phyloP scores from a whole-genome alignment of 1,140 invertebrate species.

The Leptonema lineaticorne region DNA sequence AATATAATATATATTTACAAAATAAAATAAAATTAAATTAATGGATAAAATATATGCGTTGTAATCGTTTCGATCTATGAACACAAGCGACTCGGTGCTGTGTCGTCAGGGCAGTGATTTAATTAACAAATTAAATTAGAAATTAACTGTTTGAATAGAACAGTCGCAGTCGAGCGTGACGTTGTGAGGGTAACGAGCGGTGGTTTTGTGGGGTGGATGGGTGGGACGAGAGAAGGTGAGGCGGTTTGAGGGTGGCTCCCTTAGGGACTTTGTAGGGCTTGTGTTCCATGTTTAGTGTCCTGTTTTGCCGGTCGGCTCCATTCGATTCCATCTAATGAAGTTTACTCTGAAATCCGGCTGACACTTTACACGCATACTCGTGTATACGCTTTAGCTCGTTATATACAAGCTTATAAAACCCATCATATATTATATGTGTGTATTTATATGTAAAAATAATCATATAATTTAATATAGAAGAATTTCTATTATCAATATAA shows the following conservation, averaged over 20 bases:
- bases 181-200: too few relatives aligned
- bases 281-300: constrained; percentile 24
- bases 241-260: background rate
- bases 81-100: background rate
- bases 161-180: constrained; percentile 11
- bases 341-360: constrained; percentile 25
- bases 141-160: constrained; percentile 43
- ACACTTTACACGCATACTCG: too few relatives aligned
- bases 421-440: too few relatives aligned
- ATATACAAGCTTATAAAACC: too few relatives aligned
- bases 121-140: constrained; percentile 43
- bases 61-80: background rate
- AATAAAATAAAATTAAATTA: too few relatives aligned
- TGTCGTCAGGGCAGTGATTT: constrained; percentile 30
- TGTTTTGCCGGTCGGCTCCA: constrained; percentile 13
- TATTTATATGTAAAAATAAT: too few relatives aligned
- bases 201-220: too few relatives aligned
- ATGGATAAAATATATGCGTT: too few relatives aligned
- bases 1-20: too few relatives aligned
- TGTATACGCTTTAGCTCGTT: too few relatives aligned
- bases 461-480: too few relatives aligned
- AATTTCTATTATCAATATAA: too few relatives aligned
- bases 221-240: background rate
- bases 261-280: background rate
- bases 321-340: constrained; percentile 33